Percentiles rank a stretch among this genome's conserved stretches.
phyloP scores from a whole-genome alignment of 2,113 vertebrate genomes.

The Nothoprocta perdicaria region DNA sequence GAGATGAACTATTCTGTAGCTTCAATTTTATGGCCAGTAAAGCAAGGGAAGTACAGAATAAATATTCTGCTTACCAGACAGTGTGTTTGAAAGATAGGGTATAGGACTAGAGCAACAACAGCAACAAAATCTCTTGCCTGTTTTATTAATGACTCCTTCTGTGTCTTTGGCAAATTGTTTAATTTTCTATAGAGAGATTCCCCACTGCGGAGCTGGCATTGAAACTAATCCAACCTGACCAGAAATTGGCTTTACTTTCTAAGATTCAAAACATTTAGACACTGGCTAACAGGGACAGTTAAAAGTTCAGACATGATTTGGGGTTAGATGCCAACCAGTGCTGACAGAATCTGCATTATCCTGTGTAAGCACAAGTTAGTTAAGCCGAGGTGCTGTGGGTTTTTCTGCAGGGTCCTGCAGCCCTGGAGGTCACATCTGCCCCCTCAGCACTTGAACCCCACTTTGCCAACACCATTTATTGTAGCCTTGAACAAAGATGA shows the following conservation, averaged over 20 bases:
- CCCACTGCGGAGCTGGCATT: background rate
- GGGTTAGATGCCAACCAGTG: background rate
- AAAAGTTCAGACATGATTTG: background rate
- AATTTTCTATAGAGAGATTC: background rate
- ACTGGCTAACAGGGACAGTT: background rate
- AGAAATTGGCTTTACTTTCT: conserved; percentile 1
- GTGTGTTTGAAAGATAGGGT: background rate
- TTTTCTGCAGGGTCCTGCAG: background rate
- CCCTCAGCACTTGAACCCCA: background rate
- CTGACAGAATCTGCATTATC: background rate
- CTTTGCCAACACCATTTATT: background rate
- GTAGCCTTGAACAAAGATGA: background rate
- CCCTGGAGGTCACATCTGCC: background rate
- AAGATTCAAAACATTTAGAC: background rate
- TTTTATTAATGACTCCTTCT: background rate
- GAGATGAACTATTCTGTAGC: background rate
- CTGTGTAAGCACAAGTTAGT: background rate
- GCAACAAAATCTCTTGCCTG: background rate
- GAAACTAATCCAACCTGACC: background rate
- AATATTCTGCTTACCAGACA: background rate
- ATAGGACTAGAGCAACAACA: conserved; percentile 6
- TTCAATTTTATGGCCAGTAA: background rate
- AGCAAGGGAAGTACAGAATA: background rate
- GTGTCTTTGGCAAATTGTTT: background rate
- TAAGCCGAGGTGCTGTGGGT: background rate